phyloP scores from a whole-genome alignment of 2,797 vertebrate genomes.

The Prunella strophiata region DNA sequence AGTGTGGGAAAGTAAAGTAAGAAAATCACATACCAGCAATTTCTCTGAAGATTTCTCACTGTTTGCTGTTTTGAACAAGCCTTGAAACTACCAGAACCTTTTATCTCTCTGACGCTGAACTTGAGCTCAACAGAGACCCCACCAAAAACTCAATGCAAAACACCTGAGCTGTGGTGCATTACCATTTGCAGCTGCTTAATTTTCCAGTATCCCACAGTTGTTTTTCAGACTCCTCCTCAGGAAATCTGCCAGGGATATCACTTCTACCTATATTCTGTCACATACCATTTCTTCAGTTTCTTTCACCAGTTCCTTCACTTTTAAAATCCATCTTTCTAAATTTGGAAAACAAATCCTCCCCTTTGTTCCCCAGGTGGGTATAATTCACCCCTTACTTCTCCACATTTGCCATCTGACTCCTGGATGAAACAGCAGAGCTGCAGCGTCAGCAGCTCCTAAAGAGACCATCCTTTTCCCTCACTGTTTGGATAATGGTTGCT shows the following conservation, averaged over 20 bases:
- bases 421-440: conserved; percentile 4
- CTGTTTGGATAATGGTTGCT: conserved; percentile 22
- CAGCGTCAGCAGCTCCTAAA: conserved; percentile 24
- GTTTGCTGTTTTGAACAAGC: neutral
- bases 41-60: neutral
- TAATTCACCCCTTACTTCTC: conserved; percentile 12
- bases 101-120: neutral
- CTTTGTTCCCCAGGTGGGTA: neutral
- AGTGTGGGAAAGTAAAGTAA: conserved; percentile 43
- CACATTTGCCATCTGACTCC: conserved; percentile 16
- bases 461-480: conserved; percentile 18
- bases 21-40: neutral
- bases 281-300: neutral
- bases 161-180: neutral
- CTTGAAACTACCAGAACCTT: neutral
- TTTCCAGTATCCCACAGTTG: neutral
- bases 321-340: neutral
- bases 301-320: neutral
- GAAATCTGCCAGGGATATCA: neutral
- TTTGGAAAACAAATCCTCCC: neutral
- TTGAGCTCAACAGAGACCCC: neutral
- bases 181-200: neutral
- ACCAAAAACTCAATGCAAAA: neutral
- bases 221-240: neutral
- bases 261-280: neutral